Percentiles rank a stretch among this genome's conserved stretches.
Conservation (phyloP, 2,888 invertebrate genomes). For the Fissipunctia ypsillon region DNA sequence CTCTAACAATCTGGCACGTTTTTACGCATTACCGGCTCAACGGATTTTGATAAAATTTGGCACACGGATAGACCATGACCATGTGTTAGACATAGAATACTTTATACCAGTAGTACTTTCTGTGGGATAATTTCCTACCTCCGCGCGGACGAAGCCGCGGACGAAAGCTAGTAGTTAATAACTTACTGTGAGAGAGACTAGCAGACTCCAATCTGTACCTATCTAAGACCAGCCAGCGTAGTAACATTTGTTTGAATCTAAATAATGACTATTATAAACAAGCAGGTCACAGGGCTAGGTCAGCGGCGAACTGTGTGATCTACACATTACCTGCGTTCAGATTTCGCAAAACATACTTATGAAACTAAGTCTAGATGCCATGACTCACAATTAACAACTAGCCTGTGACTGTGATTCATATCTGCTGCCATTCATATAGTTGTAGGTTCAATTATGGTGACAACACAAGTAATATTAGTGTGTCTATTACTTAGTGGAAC, state of each 20-base stretch:
- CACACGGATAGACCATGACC: background rate
- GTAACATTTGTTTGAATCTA: slow-evolving; percentile 10
- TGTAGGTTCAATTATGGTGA: slow-evolving; percentile 45
- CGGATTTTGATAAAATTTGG: background rate
- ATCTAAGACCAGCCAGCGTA: background rate
- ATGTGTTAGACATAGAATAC: background rate
- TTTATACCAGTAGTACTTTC: too few relatives aligned
- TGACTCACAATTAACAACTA: slow-evolving; percentile 47
- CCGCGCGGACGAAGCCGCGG: too few relatives aligned
- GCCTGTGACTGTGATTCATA: slow-evolving; percentile 49
- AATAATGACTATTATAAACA: slow-evolving; percentile 8
- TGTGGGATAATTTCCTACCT: background rate
- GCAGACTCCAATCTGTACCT: background rate
- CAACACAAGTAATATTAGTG: slow-evolving; percentile 28
- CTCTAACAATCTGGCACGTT: background rate
- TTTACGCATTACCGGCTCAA: too few relatives aligned
- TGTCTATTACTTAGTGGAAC: background rate
- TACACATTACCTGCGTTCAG: slow-evolving; percentile 23
- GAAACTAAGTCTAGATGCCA: slow-evolving; percentile 14
- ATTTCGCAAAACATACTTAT: slow-evolving; percentile 29
- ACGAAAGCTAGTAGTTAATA: too few relatives aligned
- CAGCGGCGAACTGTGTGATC: slow-evolving; percentile 13
- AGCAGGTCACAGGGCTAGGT: slow-evolving; percentile 15
- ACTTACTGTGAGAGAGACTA: background rate
- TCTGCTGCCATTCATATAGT: slow-evolving; percentile 35